A percentile compares a stretch with the other conserved stretches of the same genome.
Evolutionary conservation across 1,140 invertebrate genomes (phyloP).

Genomic region (Apis cerana): DNA sequence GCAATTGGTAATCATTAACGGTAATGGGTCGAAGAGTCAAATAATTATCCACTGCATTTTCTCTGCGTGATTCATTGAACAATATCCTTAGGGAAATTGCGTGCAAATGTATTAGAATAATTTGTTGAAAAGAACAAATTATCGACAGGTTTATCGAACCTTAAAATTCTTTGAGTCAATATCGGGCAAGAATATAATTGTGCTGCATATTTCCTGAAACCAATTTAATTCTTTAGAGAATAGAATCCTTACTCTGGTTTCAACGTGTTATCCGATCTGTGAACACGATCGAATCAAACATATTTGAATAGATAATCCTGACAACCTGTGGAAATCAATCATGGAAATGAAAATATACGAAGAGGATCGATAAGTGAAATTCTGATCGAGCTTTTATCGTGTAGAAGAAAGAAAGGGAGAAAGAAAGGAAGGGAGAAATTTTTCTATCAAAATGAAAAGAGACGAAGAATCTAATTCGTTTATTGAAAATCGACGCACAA

Average conservation of each 20-base stretch:
- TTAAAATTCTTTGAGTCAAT: neutral
- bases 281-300: neutral
- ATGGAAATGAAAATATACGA: neutral
- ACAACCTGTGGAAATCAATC: neutral
- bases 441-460: neutral
- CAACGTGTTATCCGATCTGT: neutral
- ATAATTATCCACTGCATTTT: constrained; percentile 50
- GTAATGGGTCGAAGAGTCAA: constrained; percentile 41
- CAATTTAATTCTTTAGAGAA: neutral
- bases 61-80: constrained; percentile 40
- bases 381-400: neutral
- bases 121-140: neutral
- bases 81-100: constrained; percentile 18
- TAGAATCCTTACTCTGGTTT: neutral
- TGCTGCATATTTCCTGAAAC: neutral
- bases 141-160: no score
- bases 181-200: neutral
- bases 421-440: no score
- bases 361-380: neutral
- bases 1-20: constrained; percentile 41
- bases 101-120: constrained; percentile 36
- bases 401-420: neutral
- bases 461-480: neutral
- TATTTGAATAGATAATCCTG: neutral
- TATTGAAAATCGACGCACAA: neutral